Evolutionary conservation across 2,888 invertebrate genomes (phyloP), one percentile per base, ranked within the genome.

Genomic region (Lithodes maja): DNA sequence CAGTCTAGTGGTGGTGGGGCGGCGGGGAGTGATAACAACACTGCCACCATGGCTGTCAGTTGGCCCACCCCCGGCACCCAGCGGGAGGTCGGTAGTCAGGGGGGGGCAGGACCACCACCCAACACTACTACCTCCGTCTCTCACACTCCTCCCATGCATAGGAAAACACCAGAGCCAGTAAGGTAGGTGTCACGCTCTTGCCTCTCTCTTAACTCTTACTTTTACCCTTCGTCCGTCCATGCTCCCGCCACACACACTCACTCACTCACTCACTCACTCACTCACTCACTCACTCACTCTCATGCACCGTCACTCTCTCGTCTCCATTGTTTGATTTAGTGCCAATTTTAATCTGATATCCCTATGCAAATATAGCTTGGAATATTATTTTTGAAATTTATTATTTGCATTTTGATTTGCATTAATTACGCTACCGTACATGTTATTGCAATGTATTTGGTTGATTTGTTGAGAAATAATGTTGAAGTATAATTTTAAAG

Each of bases 111-210:
- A 33, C 33, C 33, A 33, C 33, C 33, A 33, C 33, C 33, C 33
- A 84, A 82, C 53, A 82, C 85, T 86, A 83, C 85, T 80, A 89
- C 89, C 89, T 86, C 89, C 54, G 82, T 89, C 86, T 81, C 89
- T 83, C 86, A 85, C 83, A 91, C 90, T 77, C 90, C 91, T 87
- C 88, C 90, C 78, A 90, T 90, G 83, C 90, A 87, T 80, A 90
- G 91, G 90, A 91, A 91, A 88, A 91, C 91, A 69, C 91, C 91
- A 15, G 91, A 91, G 81, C 91, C 91, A 74, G 91, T 91, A 80
- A 91, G 91, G 91, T 91, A 90, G 83, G 91, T 86, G 52, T 78
- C 77, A 53, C 49, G 50, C 74, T 53, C 69, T 33, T 33, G 33
- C 33, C 33, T 33, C 33, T 33, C 33, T 33, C 33, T 33, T 33